These are phyloP conservation scores for Drosophila bocqueti DNA, from an alignment of 1,140 invertebrate genomes.

Conservation along the genomic window DNA sequence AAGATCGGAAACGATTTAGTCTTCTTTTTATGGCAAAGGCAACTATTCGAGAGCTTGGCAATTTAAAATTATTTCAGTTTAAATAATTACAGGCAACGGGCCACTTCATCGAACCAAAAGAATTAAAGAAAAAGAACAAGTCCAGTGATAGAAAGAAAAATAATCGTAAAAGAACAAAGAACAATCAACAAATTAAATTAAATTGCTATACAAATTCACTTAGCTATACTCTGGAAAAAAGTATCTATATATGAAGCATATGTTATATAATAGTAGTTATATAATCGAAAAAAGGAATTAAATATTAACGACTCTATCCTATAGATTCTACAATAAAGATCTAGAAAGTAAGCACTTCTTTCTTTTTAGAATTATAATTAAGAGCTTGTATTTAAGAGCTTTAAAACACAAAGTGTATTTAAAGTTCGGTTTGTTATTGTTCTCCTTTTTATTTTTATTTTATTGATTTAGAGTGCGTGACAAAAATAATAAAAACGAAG, in stretches of 20 bases:
- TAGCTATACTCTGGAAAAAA: neutral
- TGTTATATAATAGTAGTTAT: too few species aligned
- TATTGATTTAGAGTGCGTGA: conserved; percentile 67
- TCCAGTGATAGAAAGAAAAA: conserved; percentile 9
- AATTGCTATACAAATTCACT: conserved; percentile 61
- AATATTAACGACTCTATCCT: neutral
- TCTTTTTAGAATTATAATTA: too few species aligned
- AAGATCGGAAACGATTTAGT: conserved; percentile 20
- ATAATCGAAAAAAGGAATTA: too few species aligned
- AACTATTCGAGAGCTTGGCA: conserved; percentile 12
- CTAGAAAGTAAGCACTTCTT: neutral
- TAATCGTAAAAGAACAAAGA: conserved; percentile 43
- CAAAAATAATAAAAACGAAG: conserved; percentile 33
- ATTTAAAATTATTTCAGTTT: conserved; percentile 18
- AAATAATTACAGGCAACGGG: conserved; percentile 33
- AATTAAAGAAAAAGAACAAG: conserved; percentile 31
- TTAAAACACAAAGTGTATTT: neutral
- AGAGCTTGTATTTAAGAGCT: too few species aligned
- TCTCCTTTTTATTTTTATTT: conserved; percentile 13
- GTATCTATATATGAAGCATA: neutral
- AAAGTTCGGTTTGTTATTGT: neutral
- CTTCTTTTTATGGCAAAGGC: conserved; percentile 19
- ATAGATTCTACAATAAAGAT: too few species aligned
- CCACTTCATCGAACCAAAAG: conserved; percentile 28
- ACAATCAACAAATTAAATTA: conserved; percentile 63